Conservation (phyloP, 2,888 invertebrate species). For the Volucella inflata region DNA sequence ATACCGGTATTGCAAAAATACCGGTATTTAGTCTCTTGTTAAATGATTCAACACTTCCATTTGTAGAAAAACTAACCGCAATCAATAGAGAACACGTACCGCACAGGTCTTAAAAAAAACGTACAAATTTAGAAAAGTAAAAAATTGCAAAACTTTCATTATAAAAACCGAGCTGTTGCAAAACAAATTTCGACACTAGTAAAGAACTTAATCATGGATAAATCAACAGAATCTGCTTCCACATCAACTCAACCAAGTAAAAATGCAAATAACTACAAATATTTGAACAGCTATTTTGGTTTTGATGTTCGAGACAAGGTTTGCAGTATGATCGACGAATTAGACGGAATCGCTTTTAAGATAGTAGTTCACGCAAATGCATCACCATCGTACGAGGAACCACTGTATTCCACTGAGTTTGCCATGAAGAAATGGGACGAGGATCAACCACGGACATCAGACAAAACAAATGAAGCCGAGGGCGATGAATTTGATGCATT, state of each 20-base stretch:
- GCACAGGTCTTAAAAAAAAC: too few species aligned
- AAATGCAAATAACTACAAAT: background rate
- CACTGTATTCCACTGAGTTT: background rate
- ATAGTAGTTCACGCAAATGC: slow-evolving; percentile 26
- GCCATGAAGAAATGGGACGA: background rate
- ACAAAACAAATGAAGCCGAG: background rate
- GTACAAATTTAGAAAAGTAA: too few species aligned
- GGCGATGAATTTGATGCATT: background rate
- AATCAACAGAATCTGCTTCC: too few species aligned
- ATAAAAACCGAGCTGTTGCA: too few species aligned
- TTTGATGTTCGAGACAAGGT: slow-evolving; percentile 18
- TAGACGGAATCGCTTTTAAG: slow-evolving; percentile 12
- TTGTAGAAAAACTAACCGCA: too few species aligned
- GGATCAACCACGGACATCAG: background rate
- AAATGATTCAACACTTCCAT: too few species aligned
- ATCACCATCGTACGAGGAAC: background rate
- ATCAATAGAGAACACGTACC: too few species aligned
- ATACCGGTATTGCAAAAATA: too few species aligned
- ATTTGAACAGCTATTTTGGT: background rate
- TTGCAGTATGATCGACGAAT: slow-evolving; percentile 5
- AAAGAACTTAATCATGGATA: too few species aligned
- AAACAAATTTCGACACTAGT: too few species aligned
- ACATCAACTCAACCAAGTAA: background rate
- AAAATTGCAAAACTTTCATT: too few species aligned
- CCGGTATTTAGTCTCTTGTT: too few species aligned